A percentile compares a stretch with the other conserved stretches of the same genome.
phyloP scores from a whole-genome alignment of 2,888 invertebrate genomes.

The Chaetogeoica ovagalla region DNA sequence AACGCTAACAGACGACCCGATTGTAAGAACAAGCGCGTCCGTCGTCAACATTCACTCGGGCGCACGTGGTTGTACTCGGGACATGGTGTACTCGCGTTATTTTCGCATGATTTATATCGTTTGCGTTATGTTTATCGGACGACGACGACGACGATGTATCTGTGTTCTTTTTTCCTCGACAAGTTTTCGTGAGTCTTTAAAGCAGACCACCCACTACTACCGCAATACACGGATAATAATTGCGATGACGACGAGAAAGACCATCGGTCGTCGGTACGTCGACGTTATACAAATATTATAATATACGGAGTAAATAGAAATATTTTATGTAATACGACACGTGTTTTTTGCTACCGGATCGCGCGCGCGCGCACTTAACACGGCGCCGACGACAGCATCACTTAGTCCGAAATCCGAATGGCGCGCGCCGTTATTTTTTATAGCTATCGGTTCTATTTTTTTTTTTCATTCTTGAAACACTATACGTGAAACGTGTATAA shows the following conservation, averaged over 20 bases:
- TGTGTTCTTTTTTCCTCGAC: background rate
- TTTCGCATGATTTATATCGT: background rate
- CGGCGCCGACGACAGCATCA: slow-evolving; percentile 34
- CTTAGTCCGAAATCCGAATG: slow-evolving; percentile 13
- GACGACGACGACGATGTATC: background rate
- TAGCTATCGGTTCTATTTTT: no score
- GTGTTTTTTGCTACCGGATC: slow-evolving; percentile 24
- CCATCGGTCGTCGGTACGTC: no score
- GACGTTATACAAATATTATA: no score
- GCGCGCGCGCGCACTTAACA: slow-evolving; percentile 5
- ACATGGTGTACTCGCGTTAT: no score
- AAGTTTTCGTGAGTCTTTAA: background rate
- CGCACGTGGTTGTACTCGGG: no score
- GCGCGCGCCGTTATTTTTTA: slow-evolving; percentile 1
- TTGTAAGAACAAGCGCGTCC: no score
- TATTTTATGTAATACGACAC: slow-evolving; percentile 1
- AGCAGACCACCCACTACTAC: slow-evolving; percentile 9
- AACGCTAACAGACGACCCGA: no score
- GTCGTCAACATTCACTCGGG: no score
- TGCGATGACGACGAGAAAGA: no score
- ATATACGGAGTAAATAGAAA: no score
- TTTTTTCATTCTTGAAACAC: no score
- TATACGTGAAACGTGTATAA: no score
- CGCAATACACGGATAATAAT: background rate
- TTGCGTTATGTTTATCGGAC: slow-evolving; percentile 9